Base-by-base conservation (phyloP, 2,888 invertebrate genomes). In the Pinctada fucata region DNA sequence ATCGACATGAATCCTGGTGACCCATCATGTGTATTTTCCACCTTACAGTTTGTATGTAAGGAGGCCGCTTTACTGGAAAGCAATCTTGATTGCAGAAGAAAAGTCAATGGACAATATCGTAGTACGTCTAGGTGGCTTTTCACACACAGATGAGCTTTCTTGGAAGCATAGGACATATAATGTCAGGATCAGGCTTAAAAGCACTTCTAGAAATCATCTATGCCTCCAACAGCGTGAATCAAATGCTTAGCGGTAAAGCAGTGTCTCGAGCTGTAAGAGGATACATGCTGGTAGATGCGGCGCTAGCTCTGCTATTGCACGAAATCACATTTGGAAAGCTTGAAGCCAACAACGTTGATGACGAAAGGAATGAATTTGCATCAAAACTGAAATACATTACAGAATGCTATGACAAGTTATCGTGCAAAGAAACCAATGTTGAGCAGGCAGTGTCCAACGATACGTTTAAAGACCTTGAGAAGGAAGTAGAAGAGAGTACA, bases 201-300 rank as follows among this genome's bases (percentile, higher is more conserved):
- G 73, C 81, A 71, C 6, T 74, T 13, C 50, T 83, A 31, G 73
- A 81, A 65, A 70, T 75, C 6, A 52, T 83, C 3, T 83, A 78
- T 74, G 79, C n/a, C n/a, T n/a, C n/a, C n/a, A 64, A 83, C 70
- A 74, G 77, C 47, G 84, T 86, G 3, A 66, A 75, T 10, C 83
- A 86, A 64, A 85, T 86, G 76, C 71, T 87, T 51, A 75, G 66
- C 73, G 85, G 87, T 2, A 87, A 88, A 50, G 85, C 85, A 51
- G 74, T 83, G 58, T 72, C 85, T n/a, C n/a, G n/a, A n/a, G n/a
- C n/a, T n/a, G 68, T 84, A 50, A 80, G 86, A 72, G 85, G 81
- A 45, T 86, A 85, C 76, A 65, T 85, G 69, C 65, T 85, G 16
- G 79, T 83, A 8, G 79, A 84, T 52, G 74, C 78, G 10, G 80